Percentiles rank a stretch among this genome's conserved stretches.
Evolutionary conservation across 2,113 vertebrate genomes (phyloP).

Genomic region (Uropsilus gracilis): DNA sequence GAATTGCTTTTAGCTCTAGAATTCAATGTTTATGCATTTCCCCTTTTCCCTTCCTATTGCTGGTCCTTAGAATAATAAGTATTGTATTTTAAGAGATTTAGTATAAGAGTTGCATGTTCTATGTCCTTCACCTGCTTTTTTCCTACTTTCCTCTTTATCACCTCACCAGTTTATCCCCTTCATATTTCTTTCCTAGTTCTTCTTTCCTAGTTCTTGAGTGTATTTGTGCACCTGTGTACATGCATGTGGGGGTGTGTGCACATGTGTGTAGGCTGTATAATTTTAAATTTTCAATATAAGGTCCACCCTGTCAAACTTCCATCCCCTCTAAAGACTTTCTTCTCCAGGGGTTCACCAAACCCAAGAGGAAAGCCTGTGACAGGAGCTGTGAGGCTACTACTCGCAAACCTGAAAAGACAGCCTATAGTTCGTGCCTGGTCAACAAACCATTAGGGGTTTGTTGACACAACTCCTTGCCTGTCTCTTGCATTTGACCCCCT

Average conservation of each 20-base stretch:
- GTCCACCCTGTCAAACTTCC: neutral
- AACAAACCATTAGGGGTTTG: neutral
- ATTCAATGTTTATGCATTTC: neutral
- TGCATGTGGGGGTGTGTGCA: neutral
- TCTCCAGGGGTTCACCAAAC: neutral
- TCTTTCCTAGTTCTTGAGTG: neutral
- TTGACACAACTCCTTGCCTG: too few relatives aligned
- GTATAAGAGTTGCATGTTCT: too few relatives aligned
- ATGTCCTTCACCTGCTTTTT: neutral
- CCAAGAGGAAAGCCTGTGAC: neutral
- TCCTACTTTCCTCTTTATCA: neutral
- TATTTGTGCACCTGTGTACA: neutral
- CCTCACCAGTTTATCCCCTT: neutral
- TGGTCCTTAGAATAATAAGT: neutral
- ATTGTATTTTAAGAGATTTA: too few relatives aligned
- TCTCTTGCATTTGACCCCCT: too few relatives aligned
- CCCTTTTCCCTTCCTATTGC: neutral
- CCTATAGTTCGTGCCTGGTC: neutral
- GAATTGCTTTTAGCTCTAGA: neutral
- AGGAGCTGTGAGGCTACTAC: neutral
- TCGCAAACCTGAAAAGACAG: neutral
- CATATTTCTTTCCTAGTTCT: neutral
- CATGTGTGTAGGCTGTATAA: neutral
- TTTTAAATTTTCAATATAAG: neutral
- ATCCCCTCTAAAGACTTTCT: neutral